Evolutionary conservation across 2,113 vertebrate genomes (phyloP).

Genomic region (Halcyon senegalensis): DNA sequence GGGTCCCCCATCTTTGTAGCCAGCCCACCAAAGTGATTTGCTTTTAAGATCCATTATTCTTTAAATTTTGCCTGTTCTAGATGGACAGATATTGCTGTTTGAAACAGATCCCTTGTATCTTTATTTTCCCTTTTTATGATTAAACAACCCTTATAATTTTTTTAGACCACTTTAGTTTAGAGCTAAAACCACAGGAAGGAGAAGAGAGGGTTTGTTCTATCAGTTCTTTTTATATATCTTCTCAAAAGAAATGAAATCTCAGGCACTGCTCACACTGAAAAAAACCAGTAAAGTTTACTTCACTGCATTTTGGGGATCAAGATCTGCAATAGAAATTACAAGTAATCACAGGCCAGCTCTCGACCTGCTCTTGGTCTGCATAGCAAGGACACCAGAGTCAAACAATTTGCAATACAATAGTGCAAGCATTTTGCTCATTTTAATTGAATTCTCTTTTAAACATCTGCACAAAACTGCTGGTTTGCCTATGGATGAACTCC

Average conservation of each 20-base stretch:
- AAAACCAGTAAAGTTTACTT: neutral
- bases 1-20: neutral
- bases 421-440: slow-evolving; percentile 21
- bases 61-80: neutral
- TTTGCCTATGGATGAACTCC: neutral
- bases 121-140: neutral
- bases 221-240: neutral
- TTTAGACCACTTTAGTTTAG: neutral
- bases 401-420: slow-evolving; percentile 18
- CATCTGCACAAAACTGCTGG: slow-evolving; percentile 5
- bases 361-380: neutral
- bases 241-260: neutral
- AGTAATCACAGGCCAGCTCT: neutral
- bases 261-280: neutral
- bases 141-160: neutral
- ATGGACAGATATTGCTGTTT: neutral
- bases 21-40: neutral
- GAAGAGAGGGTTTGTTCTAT: neutral
- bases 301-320: neutral
- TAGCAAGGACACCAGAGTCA: slow-evolving; percentile 29
- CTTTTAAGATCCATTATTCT: neutral
- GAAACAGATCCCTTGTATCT: neutral
- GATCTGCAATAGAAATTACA: neutral
- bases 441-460: neutral
- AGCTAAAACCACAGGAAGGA: neutral